Evolutionary conservation across 2,888 invertebrate species (phyloP).

Genomic region (Metellina segmentata): DNA sequence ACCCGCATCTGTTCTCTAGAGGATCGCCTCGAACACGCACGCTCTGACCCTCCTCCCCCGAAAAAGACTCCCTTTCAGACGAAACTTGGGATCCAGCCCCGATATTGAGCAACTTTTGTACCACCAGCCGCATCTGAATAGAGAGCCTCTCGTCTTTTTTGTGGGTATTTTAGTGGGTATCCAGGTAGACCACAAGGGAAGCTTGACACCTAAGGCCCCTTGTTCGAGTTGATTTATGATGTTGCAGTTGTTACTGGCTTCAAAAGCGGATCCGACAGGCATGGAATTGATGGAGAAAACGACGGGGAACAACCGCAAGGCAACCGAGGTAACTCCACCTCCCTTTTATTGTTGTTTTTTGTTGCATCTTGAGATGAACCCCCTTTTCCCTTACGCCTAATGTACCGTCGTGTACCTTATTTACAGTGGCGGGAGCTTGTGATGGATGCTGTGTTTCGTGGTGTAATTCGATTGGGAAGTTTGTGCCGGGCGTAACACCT

Average conservation of each 20-base stretch:
- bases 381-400: constrained; percentile 2
- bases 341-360: constrained; percentile 3
- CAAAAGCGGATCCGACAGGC: constrained; percentile 71
- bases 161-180: constrained; percentile 45
- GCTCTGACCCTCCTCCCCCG: constrained; percentile 14
- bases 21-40: background rate
- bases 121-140: constrained; percentile 12
- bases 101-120: constrained; percentile 63
- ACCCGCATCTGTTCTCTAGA: background rate
- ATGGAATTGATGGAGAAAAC: constrained; percentile 62
- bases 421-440: constrained; percentile 6
- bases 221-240: constrained; percentile 72
- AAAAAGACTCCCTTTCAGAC: constrained; percentile 3
- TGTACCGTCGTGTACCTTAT: background rate
- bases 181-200: constrained; percentile 69
- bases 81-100: background rate
- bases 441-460: constrained; percentile 18
- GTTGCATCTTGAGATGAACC: background rate
- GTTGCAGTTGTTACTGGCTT: constrained; percentile 64
- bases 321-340: constrained; percentile 46
- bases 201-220: constrained; percentile 61
- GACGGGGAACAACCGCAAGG: constrained; percentile 47
- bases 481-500: constrained; percentile 3
- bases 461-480: constrained; percentile 24
- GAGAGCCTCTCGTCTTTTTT: constrained; percentile 23